phyloP scores from a whole-genome alignment of 1,140 invertebrate species.

The Diploscapter pachys region DNA sequence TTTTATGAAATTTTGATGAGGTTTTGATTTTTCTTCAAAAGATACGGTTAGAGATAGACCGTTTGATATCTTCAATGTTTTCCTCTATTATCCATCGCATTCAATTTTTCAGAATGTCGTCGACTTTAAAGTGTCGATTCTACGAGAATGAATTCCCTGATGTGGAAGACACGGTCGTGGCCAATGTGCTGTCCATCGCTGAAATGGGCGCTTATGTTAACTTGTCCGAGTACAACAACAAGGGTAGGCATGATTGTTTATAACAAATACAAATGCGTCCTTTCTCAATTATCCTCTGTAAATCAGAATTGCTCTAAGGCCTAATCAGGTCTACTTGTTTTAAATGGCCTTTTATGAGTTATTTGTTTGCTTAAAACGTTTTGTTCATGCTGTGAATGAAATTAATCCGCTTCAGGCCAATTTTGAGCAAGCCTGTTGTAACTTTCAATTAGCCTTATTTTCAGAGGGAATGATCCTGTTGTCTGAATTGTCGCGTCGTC shows the following conservation, averaged over 20 bases:
- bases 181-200: constrained; percentile 93
- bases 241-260: constrained; percentile 66
- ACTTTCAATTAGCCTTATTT: constrained; percentile 27
- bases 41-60: too few species aligned
- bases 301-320: neutral
- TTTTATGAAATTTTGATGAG: too few species aligned
- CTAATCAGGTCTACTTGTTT: too few species aligned
- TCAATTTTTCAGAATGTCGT: constrained; percentile 47
- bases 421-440: neutral
- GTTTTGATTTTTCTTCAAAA: too few species aligned
- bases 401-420: too few species aligned
- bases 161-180: constrained; percentile 98
- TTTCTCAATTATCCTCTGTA: neutral
- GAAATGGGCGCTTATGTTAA: constrained; percentile 99
- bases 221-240: constrained; percentile 95
- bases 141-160: constrained; percentile 97
- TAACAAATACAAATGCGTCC: neutral
- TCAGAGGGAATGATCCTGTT: constrained; percentile 65
- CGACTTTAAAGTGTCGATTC: constrained; percentile 76
- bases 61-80: too few species aligned
- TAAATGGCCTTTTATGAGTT: too few species aligned
- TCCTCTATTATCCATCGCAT: neutral
- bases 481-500: constrained; percentile 91
- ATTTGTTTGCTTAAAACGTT: too few species aligned
- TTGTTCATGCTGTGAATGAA: too few species aligned